phyloP scores from a whole-genome alignment of 2,797 vertebrate genomes.

The Gastrophryne carolinensis region DNA sequence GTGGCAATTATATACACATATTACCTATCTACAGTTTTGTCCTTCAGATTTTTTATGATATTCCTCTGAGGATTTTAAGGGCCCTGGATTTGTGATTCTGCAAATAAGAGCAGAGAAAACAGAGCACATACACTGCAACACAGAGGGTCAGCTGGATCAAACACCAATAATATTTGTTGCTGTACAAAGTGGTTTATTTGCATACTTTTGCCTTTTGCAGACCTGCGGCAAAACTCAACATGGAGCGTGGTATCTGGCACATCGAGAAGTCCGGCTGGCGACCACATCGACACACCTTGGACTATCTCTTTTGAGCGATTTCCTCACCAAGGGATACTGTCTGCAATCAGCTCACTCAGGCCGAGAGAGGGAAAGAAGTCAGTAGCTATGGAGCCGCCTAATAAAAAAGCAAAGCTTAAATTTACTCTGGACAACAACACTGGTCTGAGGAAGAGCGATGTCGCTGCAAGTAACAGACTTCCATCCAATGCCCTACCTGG shows the following conservation, averaged over 20 bases:
- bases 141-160: too few relatives aligned
- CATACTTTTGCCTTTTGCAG: neutral
- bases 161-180: too few relatives aligned
- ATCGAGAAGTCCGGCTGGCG: neutral
- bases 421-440: constrained; percentile 59
- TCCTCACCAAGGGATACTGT: neutral
- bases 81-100: too few relatives aligned
- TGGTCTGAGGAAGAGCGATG: constrained; percentile 51
- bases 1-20: too few relatives aligned
- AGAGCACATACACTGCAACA: too few relatives aligned
- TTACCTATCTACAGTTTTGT: too few relatives aligned
- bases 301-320: neutral
- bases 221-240: fast-evolving
- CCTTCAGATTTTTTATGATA: too few relatives aligned
- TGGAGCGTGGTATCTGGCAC: neutral
- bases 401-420: constrained; percentile 51
- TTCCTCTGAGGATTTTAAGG: too few relatives aligned
- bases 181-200: too few relatives aligned
- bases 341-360: fast-evolving
- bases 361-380: neutral
- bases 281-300: neutral
- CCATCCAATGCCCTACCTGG: neutral
- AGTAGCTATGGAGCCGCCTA: neutral
- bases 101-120: too few relatives aligned
- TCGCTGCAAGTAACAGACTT: neutral